Percentiles rank a stretch among this genome's conserved stretches.
These are phyloP conservation scores for Gobius niger DNA, from an alignment of 2,113 vertebrate genomes.

Conservation along the genomic window DNA sequence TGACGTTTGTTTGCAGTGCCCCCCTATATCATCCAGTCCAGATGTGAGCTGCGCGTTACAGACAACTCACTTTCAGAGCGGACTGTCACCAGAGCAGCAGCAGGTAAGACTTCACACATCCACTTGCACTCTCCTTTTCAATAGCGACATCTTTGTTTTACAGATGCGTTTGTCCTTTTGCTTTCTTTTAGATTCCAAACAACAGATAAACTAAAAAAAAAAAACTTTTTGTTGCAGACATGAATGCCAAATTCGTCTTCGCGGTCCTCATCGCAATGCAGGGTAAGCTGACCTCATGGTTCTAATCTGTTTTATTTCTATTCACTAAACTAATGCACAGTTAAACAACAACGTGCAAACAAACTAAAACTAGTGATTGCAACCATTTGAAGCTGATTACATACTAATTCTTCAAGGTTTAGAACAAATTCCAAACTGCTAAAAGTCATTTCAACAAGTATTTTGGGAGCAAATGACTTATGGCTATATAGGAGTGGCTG, in stretches of 20 bases:
- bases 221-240: constrained; percentile 64
- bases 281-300: constrained; percentile 62
- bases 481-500: no score
- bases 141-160: not conserved
- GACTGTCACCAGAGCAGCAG: constrained; percentile 68
- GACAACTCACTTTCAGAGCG: constrained; percentile 67
- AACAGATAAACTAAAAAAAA: no score
- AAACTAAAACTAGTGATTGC: not conserved
- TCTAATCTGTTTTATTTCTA: no score
- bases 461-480: not conserved
- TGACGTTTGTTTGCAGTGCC: constrained; percentile 77
- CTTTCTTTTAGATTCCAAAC: no score
- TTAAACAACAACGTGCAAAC: not conserved
- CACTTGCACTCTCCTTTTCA: not conserved
- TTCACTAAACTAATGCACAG: no score
- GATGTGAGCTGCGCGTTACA: constrained; percentile 64
- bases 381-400: not conserved
- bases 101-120: constrained; percentile 51
- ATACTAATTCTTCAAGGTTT: not conserved
- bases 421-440: not conserved
- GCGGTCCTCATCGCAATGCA: constrained; percentile 76
- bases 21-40: constrained; percentile 74
- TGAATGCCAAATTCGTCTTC: constrained; percentile 69
- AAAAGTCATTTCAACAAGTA: not conserved
- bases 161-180: no score